Conservation (phyloP, 1,140 invertebrate genomes). For the Bombus ignitus region DNA sequence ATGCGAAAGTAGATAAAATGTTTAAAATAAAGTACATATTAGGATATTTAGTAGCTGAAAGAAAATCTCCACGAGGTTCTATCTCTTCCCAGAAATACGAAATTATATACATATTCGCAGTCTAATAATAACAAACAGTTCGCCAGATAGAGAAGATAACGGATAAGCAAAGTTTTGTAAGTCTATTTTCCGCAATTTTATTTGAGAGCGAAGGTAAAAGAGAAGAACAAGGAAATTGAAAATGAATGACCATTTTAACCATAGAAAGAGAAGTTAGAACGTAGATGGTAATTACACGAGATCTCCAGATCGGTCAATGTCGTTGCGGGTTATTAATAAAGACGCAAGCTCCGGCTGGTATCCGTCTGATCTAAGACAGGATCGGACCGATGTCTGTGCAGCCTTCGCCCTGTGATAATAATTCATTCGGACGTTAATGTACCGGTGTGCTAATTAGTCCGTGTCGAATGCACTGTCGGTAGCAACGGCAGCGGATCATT, state of each 20-base stretch:
- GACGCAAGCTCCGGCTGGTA: slow-evolving; percentile 67
- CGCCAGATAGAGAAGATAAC: too few species aligned
- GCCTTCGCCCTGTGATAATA: slow-evolving; percentile 65
- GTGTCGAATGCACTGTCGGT: slow-evolving; percentile 57
- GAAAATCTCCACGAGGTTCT: too few species aligned
- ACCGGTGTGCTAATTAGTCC: slow-evolving; percentile 72
- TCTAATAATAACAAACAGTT: too few species aligned
- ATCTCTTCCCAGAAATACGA: too few species aligned
- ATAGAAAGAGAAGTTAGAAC: slow-evolving; percentile 40
- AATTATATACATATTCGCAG: too few species aligned
- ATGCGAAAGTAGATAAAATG: too few species aligned
- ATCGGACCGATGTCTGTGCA: slow-evolving; percentile 60
- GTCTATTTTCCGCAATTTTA: neutral
- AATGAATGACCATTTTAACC: neutral
- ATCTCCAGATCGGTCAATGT: slow-evolving; percentile 77
- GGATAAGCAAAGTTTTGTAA: neutral
- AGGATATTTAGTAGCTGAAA: too few species aligned
- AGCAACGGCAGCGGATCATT: slow-evolving; percentile 49
- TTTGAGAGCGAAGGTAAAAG: neutral
- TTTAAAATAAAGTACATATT: too few species aligned
- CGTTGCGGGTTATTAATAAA: slow-evolving; percentile 79
- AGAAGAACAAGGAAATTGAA: neutral
- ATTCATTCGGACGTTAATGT: slow-evolving; percentile 75
- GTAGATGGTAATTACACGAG: slow-evolving; percentile 75
- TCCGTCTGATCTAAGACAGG: slow-evolving; percentile 72